Base-by-base conservation (phyloP, 23 tunicate genomes). In the Trididemnum miniatum region DNA sequence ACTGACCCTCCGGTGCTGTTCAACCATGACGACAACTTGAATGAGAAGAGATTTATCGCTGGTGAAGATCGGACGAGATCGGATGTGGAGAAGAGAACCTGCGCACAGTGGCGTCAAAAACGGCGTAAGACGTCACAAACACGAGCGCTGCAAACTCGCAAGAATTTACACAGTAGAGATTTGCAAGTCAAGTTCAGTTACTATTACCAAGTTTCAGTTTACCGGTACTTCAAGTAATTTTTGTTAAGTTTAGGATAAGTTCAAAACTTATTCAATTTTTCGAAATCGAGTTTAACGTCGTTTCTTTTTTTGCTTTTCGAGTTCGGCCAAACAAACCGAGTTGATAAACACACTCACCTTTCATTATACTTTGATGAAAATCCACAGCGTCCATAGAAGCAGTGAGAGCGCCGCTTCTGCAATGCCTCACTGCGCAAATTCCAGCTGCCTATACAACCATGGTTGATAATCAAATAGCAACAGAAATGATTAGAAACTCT, bases 381-480 rank as follows among this genome's bases (percentile, higher is more conserved):
- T 93, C 85, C 4, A 87, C 85, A 0, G 98, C 84, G 60, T 93
- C 98, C 98, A 93, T 88, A 1, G 98, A 93, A 25, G 98, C 98
- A 32, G 98, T 93, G 32, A 93, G 94, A 15, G 80, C 84, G 65
- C 80, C 80, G 23, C 87, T 93, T 5, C 74, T 84, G 72, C 98
- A 93, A 63, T 88, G 98, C 52, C 94, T 54, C 0, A 65, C 83
- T 1, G 98, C 98, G 59, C 93, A 88, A n/a, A 93, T 93, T 3
- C 98, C 98, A 31, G 98, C 98, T 2, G 79, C 98, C 93, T 87
- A 62, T 5, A 31, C 40, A 69, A 49, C 12, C 57, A 49, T 12
- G 12, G 18, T 12, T 18, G 57, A 9, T 18, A 18, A 49, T 49
- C 57, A 49, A 12, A 49, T n/a, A n/a, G n/a, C n/a, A n/a, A n/a